Base-by-base conservation (phyloP, 2,113 vertebrate genomes). In the Martes martes region DNA sequence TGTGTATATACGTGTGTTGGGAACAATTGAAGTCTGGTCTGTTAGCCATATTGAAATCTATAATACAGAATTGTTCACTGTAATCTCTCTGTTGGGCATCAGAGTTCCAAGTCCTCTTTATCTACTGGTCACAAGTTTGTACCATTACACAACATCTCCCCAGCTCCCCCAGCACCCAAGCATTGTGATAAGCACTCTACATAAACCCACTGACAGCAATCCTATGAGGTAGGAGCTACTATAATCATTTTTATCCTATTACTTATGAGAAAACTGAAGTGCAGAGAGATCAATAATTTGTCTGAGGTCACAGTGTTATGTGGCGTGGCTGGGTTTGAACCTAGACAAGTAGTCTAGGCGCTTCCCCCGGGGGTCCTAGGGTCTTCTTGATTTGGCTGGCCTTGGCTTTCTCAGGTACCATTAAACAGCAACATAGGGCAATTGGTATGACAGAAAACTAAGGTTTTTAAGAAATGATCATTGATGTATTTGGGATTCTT, bases 241-340 rank as follows among this genome's bases (percentile, higher is more conserved):
- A 13, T 61, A 69, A 63, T 63, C 19, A 33, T 39, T 95, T 94
- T 95, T 57, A 21, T 86, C 21, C 33, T 67, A 84, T 94, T 14
- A 24, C 39, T 63, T 63, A 42, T 15, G 80, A 78, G 42, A 31
- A 92, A 69, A 86, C 18, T 21, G 36, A 94, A 39, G 31, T 19
- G n/a, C 11, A 61, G 45, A 86, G 16, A 88, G 21, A 36, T 86
- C 28, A 73, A 47, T 39, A 15, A n/a, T 15, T n/a, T 45, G 13
- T 63, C 33, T 61, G 52, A 39, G 4, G 1, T 59, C 42, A 47
- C 59, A 76, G 36, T n/a, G 18, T 21, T 31, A n/a, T 0, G 0
- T 31, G 39, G 15, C 9, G 7, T 50, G 59, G 61, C n/a, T 81
- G 92, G 89, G 11, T 39, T 19, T 28, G 69, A 80, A 81, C 36